These are phyloP conservation scores for Oreochromis grahami DNA, from an alignment of 2,797 vertebrate species.

Conservation along the genomic window DNA sequence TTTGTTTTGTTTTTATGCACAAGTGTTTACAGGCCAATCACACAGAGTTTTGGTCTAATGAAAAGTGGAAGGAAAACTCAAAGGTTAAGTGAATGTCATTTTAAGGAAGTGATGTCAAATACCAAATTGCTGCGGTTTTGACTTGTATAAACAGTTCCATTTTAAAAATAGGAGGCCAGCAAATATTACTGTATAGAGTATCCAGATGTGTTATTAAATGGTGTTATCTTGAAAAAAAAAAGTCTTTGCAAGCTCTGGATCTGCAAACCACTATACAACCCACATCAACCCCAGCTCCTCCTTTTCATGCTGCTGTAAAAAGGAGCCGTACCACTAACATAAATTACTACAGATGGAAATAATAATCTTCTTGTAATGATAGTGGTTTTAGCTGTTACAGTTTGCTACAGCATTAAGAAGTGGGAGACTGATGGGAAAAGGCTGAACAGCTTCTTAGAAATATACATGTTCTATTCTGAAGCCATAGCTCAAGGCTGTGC, in stretches of 20 bases:
- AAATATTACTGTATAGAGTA: neutral
- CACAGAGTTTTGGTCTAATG: neutral
- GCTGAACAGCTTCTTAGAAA: neutral
- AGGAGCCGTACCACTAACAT: neutral
- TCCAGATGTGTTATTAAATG: neutral
- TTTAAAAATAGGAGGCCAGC: neutral
- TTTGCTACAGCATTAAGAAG: neutral
- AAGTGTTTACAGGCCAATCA: neutral
- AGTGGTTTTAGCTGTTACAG: neutral
- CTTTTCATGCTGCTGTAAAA: neutral
- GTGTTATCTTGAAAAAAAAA: neutral
- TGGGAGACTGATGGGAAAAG: neutral
- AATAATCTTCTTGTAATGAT: neutral
- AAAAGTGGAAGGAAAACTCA: neutral
- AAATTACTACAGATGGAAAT: neutral
- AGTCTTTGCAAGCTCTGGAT: neutral
- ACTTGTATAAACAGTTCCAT: neutral
- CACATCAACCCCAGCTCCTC: neutral
- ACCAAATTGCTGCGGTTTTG: neutral
- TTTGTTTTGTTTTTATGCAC: neutral
- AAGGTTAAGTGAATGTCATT: neutral
- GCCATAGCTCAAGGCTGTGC: neutral
- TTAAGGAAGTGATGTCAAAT: neutral
- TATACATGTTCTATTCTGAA: neutral
- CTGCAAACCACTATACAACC: neutral